Conservation (phyloP, 1,140 invertebrate species). For the Phymastichus coffea region DNA sequence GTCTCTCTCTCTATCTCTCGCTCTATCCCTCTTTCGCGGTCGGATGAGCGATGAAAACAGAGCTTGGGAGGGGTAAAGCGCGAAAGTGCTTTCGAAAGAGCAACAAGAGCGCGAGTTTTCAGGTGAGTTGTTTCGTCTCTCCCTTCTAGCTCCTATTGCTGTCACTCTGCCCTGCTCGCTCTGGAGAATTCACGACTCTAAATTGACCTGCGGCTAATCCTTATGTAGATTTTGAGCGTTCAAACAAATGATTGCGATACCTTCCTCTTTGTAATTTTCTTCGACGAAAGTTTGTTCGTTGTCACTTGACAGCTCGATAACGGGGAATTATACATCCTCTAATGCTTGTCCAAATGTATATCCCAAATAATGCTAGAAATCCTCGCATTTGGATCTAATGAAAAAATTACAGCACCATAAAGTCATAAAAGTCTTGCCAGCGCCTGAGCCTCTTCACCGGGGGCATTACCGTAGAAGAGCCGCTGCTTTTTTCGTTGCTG, state of each 20-base stretch:
- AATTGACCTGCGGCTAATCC: too few relatives aligned
- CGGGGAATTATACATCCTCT: too few relatives aligned
- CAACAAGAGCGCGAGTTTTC: slow-evolving; percentile 18
- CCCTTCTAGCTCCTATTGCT: not conserved
- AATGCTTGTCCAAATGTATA: not conserved
- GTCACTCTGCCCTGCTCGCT: not conserved
- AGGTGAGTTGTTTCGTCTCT: not conserved
- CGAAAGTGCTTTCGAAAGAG: slow-evolving; percentile 10
- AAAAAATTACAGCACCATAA: not conserved
- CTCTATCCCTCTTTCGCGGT: not conserved
- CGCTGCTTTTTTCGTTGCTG: too few relatives aligned
- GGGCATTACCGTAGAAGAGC: too few relatives aligned
- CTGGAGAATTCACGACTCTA: too few relatives aligned
- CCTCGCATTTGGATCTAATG: not conserved
- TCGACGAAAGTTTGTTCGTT: too few relatives aligned
- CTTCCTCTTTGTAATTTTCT: too few relatives aligned
- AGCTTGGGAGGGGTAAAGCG: too few relatives aligned
- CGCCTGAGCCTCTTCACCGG: too few relatives aligned
- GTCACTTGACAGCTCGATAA: too few relatives aligned
- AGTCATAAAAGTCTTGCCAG: slow-evolving; percentile 6
- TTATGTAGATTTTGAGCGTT: too few relatives aligned
- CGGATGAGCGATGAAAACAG: slow-evolving; percentile 19
- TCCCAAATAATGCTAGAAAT: not conserved
- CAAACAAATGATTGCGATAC: too few relatives aligned
- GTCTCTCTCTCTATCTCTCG: not conserved